These are phyloP conservation scores for Cyanoramphus novaezelandiae DNA, from an alignment of 2,113 vertebrate genomes.

Conservation along the genomic window DNA sequence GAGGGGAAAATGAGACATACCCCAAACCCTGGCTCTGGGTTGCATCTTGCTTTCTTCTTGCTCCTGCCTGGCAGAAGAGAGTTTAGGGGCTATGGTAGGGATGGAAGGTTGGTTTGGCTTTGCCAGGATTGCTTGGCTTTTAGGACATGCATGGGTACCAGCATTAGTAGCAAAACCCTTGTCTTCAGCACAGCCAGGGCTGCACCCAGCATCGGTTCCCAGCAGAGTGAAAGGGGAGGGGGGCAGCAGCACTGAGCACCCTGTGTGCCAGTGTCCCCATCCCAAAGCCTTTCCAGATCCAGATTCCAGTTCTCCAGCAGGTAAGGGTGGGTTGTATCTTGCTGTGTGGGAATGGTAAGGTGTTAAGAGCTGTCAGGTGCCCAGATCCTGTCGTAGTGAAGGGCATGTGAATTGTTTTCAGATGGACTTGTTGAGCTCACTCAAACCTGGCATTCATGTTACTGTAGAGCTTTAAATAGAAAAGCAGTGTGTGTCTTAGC, in stretches of 20 bases:
- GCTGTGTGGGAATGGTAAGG: neutral
- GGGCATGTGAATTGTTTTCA: neutral
- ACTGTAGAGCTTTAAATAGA: conserved; percentile 49
- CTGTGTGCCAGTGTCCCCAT: accelerated
- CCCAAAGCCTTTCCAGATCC: neutral
- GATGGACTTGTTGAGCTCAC: neutral
- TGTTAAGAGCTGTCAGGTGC: neutral
- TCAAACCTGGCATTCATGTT: neutral
- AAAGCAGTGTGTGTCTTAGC: neutral
- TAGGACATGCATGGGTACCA: neutral
- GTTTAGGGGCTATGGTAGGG: neutral
- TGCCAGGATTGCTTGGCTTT: neutral
- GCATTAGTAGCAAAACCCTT: neutral
- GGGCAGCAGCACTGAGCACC: neutral
- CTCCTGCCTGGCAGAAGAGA: neutral
- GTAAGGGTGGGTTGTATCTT: neutral
- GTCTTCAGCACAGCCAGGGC: neutral
- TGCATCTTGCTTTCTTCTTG: neutral
- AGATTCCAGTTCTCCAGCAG: neutral
- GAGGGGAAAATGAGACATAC: neutral
- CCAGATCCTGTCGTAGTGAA: neutral
- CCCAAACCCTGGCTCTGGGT: neutral
- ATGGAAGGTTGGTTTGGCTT: neutral
- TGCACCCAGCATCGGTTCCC: neutral
- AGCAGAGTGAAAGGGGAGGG: neutral